Evolutionary conservation across 2,797 vertebrate genomes (phyloP), one percentile per base, ranked within the genome.

Genomic region (Periophthalmus magnuspinnatus): DNA sequence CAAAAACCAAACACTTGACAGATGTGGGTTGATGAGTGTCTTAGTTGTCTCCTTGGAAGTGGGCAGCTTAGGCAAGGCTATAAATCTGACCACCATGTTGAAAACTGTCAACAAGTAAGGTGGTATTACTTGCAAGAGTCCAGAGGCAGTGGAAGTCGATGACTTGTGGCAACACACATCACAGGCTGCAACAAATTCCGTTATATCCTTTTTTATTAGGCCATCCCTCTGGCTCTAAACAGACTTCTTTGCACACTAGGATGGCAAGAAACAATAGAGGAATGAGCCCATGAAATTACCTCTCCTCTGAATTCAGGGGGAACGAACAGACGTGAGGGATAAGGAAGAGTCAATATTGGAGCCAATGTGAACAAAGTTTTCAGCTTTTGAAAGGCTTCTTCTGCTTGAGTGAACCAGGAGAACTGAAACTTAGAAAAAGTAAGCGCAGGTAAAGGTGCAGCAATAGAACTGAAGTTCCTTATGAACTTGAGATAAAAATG

Each of bases 401-500:
- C 13, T 10, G 32, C 58, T 10, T 60, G 5, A 17, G 16, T 6
- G 2, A 58, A 19, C 32, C 58, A 41, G 8, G 9, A 41, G 9
- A 41, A 60, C 8, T 33, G 14, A 10, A 60, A n/a, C 58, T 60
- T 60, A 34, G 34, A 0, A 14, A 59, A 62, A n/a, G 59, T 62
- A 6, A 62, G 59, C 1, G 17, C 33, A 41, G 62, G 59, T 2
- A 62, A 22, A 6, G 59, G 33, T 2, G 34, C 34, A 22, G 59
- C 59, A 22, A 62, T 21, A 21, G 19, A 19, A 21, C 59, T 34
- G 7, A 36, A 19, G 13, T 34, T 59, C 13, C 16, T 3, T 17
- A 59, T 61, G 59, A 61, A 61, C 33, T 38, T 36, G 14, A 59
- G 6, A 34, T 61, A 61, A 38, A 65, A 65, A 8, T 65, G 65